Percentiles rank a stretch among this genome's conserved stretches.
phyloP scores from a whole-genome alignment of 2,113 vertebrate genomes.

The Numenius arquata region DNA sequence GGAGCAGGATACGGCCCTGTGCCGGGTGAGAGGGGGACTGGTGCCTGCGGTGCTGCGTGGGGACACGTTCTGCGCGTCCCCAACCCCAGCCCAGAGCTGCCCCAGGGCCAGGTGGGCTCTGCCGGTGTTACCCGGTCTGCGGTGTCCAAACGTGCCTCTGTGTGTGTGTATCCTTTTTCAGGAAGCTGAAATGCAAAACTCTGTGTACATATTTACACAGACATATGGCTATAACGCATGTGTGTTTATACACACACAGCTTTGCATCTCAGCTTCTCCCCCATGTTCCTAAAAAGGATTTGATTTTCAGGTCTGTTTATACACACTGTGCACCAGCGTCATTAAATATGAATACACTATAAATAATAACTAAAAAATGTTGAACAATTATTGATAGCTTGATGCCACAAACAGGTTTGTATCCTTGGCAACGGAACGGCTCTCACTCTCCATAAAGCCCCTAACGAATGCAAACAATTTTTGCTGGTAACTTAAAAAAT shows the following conservation, averaged over 20 bases:
- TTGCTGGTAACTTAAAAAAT: neutral
- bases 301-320: neutral
- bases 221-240: rapidly evolving
- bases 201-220: neutral
- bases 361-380: constrained; percentile 43
- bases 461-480: neutral
- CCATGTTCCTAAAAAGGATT: neutral
- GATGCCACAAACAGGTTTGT: neutral
- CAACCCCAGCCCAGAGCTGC: neutral
- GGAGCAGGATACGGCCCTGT: neutral
- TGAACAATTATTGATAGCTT: neutral
- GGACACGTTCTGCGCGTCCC: rapidly evolving
- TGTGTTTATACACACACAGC: neutral
- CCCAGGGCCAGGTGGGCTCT: neutral
- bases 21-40: rapidly evolving
- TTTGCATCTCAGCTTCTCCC: neutral
- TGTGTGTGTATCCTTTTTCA: rapidly evolving
- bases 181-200: neutral
- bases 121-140: rapidly evolving
- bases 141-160: rapidly evolving
- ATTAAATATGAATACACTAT: constrained; percentile 41
- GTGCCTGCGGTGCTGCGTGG: neutral
- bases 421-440: neutral
- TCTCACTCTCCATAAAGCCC: neutral
- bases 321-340: neutral